phyloP scores from a whole-genome alignment of 2,888 invertebrate species.

The Kuschelorhynchus macadamiae region DNA sequence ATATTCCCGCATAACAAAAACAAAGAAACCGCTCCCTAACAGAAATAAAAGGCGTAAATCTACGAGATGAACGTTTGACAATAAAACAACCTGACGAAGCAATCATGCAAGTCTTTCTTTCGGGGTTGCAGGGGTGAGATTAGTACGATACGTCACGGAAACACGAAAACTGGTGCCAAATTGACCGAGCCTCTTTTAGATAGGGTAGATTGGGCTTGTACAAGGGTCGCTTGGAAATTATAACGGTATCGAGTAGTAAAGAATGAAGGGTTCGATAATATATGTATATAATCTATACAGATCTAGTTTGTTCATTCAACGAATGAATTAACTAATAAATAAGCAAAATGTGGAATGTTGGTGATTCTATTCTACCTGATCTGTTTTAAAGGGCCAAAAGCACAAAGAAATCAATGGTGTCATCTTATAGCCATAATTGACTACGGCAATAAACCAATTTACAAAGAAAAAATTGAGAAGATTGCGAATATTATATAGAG shows the following conservation, averaged over 20 bases:
- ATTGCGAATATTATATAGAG: too few species aligned
- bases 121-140: conserved; percentile 60
- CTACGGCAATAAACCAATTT: too few species aligned
- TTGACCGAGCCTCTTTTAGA: conserved; percentile 50
- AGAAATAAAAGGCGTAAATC: conserved; percentile 58
- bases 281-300: too few species aligned
- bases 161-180: conserved; percentile 51
- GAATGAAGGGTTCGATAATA: not conserved
- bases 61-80: conserved; percentile 64
- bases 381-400: too few species aligned
- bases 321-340: too few species aligned
- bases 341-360: too few species aligned
- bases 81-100: conserved; percentile 68
- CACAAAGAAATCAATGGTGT: too few species aligned
- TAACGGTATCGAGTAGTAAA: conserved; percentile 5
- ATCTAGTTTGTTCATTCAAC: too few species aligned
- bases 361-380: too few species aligned
- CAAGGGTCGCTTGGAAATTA: conserved; percentile 36
- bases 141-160: conserved; percentile 67
- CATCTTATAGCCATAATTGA: too few species aligned
- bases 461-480: too few species aligned
- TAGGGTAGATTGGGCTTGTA: conserved; percentile 50
- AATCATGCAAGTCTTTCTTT: conserved; percentile 64
- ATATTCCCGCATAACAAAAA: not conserved
- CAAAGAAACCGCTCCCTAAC: conserved; percentile 19